Evolutionary conservation across 2,888 invertebrate genomes (phyloP).

Genomic region (Melanophora roralis): DNA sequence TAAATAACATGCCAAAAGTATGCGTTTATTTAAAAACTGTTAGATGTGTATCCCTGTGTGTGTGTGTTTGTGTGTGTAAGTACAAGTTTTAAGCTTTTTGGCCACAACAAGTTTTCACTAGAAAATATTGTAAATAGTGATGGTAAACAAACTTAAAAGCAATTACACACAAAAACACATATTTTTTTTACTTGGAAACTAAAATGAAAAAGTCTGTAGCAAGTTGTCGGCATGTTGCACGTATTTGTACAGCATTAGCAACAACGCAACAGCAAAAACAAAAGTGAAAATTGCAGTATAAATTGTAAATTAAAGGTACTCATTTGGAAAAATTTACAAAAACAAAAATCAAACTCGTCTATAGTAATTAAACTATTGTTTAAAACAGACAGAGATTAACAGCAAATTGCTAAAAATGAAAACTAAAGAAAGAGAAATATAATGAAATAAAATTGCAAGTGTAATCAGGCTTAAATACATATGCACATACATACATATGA

Average conservation of each 20-base stretch:
- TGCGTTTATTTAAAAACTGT: too few relatives aligned
- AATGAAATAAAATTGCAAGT: not conserved
- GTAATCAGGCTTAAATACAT: conserved; percentile 15
- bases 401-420: conserved; percentile 11
- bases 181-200: conserved; percentile 17
- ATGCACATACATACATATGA: too few relatives aligned
- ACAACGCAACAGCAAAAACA: not conserved
- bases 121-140: conserved; percentile 43
- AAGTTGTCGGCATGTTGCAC: conserved; percentile 30
- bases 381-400: conserved; percentile 2
- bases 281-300: conserved; percentile 59
- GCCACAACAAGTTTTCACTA: conserved; percentile 52
- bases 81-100: not conserved
- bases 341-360: not conserved
- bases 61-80: not conserved
- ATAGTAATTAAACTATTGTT: conserved; percentile 44
- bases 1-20: not conserved
- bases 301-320: conserved; percentile 56
- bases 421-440: not conserved
- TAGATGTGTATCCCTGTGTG: not conserved
- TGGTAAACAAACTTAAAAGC: not conserved
- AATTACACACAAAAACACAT: not conserved
- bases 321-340: conserved; percentile 53
- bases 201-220: conserved; percentile 41
- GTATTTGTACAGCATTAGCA: not conserved